A percentile compares a stretch with the other conserved stretches of the same genome.
Conservation (phyloP, 2,888 invertebrate genomes). For the Phengaris alcon region DNA sequence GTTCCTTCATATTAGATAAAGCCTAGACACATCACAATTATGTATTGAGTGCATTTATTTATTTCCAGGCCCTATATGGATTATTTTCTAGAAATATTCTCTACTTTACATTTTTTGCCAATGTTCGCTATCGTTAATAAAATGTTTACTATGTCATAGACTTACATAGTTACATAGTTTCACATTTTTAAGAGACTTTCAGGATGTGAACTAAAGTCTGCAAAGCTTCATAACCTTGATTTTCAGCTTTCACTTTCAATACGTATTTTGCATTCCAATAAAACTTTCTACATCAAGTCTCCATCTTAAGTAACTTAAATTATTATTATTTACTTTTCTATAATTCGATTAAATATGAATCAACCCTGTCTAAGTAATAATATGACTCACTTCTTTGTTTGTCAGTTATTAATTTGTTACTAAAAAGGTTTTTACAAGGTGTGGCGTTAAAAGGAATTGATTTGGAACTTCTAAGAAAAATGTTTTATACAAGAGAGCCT, state of each 20-base stretch:
- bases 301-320: background rate
- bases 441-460: conserved; percentile 11
- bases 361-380: background rate
- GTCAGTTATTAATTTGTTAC: conserved; percentile 11
- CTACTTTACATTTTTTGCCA: background rate
- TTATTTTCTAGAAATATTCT: background rate
- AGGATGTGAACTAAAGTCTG: background rate
- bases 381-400: conserved; percentile 14
- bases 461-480: background rate
- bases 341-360: background rate
- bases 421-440: conserved; percentile 5
- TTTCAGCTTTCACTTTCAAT: conserved; percentile 10
- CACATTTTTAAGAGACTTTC: background rate
- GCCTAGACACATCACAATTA: conserved; percentile 14
- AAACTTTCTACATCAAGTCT: conserved; percentile 6
- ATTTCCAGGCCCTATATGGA: background rate
- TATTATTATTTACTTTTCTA: background rate
- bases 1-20: conserved; percentile 30
- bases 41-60: background rate
- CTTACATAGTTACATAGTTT: no score
- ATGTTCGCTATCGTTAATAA: background rate
- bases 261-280: conserved; percentile 5
- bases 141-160: background rate
- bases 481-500: background rate
- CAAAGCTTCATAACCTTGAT: conserved; percentile 7